These are phyloP conservation scores for Agapostemon virescens DNA, from an alignment of 2,888 invertebrate species.

Conservation along the genomic window DNA sequence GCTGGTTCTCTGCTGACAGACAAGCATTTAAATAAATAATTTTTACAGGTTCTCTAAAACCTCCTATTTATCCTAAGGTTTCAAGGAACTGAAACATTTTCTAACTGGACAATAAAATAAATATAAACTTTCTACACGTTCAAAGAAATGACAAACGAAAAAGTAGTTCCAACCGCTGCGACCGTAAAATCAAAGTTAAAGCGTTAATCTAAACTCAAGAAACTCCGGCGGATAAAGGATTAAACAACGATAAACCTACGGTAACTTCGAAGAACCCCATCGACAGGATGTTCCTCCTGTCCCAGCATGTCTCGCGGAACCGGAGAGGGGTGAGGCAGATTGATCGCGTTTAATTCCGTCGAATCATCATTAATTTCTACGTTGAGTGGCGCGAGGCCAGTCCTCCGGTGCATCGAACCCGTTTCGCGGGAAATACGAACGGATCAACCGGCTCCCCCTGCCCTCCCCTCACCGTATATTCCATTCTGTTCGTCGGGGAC, in stretches of 20 bases:
- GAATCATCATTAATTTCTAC: conserved; percentile 15
- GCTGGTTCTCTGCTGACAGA: too few relatives aligned
- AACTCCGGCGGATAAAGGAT: not conserved
- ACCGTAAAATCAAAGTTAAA: too few relatives aligned
- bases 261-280: not conserved
- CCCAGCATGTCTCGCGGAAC: not conserved
- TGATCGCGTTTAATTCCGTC: conserved; percentile 11
- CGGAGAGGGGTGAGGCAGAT: not conserved
- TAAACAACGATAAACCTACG: not conserved
- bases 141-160: too few relatives aligned
- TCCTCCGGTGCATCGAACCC: conserved; percentile 16
- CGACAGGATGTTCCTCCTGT: not conserved
- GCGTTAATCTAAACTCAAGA: too few relatives aligned
- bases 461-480: conserved; percentile 24
- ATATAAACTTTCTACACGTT: too few relatives aligned
- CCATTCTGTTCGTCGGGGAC: conserved; percentile 50
- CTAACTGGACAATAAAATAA: too few relatives aligned
- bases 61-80: too few relatives aligned
- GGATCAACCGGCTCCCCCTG: conserved; percentile 37
- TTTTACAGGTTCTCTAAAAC: too few relatives aligned
- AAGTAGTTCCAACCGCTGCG: too few relatives aligned
- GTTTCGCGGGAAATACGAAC: conserved; percentile 40
- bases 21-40: too few relatives aligned
- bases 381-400: not conserved
- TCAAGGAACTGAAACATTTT: too few relatives aligned